Conservation (phyloP, 2,797 vertebrate species). For the Australoheros facetus region DNA sequence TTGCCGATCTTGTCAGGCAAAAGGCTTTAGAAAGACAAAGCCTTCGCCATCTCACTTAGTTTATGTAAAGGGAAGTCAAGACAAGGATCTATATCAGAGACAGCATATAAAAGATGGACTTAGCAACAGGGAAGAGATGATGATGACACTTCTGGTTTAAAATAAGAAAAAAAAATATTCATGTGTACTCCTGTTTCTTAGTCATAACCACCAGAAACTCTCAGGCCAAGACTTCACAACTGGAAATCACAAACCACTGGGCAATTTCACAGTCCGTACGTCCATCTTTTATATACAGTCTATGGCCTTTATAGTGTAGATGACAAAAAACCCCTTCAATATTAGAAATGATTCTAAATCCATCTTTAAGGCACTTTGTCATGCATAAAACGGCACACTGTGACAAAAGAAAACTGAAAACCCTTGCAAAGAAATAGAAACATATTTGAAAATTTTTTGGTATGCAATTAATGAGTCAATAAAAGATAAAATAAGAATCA, state of each 20-base stretch:
- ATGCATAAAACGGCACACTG: background rate
- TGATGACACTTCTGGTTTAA: too few species aligned
- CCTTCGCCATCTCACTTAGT: background rate
- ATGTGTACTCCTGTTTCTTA: background rate
- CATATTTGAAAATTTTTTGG: background rate
- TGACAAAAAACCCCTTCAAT: background rate
- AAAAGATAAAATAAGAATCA: background rate
- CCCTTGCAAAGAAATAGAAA: background rate
- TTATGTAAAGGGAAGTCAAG: background rate
- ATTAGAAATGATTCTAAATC: background rate
- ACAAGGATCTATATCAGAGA: background rate
- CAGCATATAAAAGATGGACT: background rate
- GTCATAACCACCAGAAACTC: background rate
- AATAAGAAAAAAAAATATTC: too few species aligned
- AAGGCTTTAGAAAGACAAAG: background rate
- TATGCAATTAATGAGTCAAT: background rate
- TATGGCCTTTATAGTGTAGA: background rate
- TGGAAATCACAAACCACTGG: background rate
- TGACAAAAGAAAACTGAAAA: conserved; percentile 6
- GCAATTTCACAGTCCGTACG: background rate
- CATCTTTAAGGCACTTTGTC: conserved; percentile 19
- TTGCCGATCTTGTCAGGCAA: background rate
- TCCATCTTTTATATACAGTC: background rate
- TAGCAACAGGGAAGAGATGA: background rate
- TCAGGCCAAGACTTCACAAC: background rate